phyloP scores from a whole-genome alignment of 1,140 invertebrate genomes.

The Euglossa dilemma region DNA sequence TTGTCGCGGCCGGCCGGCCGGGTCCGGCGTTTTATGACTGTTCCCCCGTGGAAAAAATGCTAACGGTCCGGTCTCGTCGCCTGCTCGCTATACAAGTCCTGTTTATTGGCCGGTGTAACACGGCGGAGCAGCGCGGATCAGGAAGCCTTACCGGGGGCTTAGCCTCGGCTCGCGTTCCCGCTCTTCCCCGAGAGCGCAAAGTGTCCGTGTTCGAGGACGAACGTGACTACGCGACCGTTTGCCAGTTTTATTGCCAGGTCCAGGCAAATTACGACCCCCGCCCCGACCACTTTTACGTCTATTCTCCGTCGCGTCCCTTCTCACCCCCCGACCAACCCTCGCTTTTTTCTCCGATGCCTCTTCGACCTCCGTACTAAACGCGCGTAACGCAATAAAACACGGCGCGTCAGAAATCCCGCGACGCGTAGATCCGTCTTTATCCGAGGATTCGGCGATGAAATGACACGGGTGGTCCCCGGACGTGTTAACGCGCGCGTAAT shows the following conservation, averaged over 20 bases:
- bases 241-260: slow-evolving; percentile 74
- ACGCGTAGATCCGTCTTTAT: too few species aligned
- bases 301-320: slow-evolving; percentile 20
- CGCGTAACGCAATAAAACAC: background rate
- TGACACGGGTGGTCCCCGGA: accelerated
- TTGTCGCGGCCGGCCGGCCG: slow-evolving; percentile 65
- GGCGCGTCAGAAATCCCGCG: background rate
- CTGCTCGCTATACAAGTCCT: slow-evolving; percentile 23
- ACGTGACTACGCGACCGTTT: slow-evolving; percentile 73
- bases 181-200: slow-evolving; percentile 54
- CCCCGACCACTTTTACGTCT: slow-evolving; percentile 40
- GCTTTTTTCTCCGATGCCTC: background rate
- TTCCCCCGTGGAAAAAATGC: slow-evolving; percentile 62
- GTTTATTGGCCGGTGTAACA: slow-evolving; percentile 44
- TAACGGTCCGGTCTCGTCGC: slow-evolving; percentile 68
- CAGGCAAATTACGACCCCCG: slow-evolving; percentile 66
- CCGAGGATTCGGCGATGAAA: background rate
- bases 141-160: slow-evolving; percentile 34
- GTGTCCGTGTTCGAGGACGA: slow-evolving; percentile 60
- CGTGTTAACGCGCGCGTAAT: background rate
- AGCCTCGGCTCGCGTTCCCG: slow-evolving; percentile 53
- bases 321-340: too few species aligned
- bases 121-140: slow-evolving; percentile 31
- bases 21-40: slow-evolving; percentile 74
- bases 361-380: too few species aligned